Evolutionary conservation across 1,140 invertebrate species (phyloP).

Genomic region (Caligus rogercresseyi): DNA sequence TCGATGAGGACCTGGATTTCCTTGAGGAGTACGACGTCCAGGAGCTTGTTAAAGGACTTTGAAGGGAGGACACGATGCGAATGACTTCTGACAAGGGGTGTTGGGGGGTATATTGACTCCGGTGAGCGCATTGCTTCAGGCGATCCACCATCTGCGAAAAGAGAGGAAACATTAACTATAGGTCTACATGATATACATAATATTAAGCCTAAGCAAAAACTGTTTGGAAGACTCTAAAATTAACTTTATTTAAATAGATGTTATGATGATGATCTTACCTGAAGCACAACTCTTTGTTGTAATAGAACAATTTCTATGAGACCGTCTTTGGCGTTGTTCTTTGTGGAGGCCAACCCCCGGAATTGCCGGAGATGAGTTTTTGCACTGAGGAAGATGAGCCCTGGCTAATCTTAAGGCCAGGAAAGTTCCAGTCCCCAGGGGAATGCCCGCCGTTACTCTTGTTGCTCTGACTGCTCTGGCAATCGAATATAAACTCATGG

Average conservation of each 20-base stretch:
- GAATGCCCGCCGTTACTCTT: background rate
- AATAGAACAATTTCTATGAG: slow-evolving; percentile 15
- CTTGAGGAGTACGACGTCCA: slow-evolving; percentile 30
- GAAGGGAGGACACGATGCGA: slow-evolving; percentile 1
- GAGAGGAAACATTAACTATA: background rate
- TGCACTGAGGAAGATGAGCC: background rate
- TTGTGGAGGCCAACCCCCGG: background rate
- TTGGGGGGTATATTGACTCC: slow-evolving; percentile 16
- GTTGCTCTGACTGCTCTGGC: background rate
- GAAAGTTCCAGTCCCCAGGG: slow-evolving; percentile 4
- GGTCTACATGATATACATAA: too few species aligned
- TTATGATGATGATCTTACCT: background rate
- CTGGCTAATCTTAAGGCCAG: background rate
- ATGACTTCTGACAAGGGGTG: slow-evolving; percentile 12
- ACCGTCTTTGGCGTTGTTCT: slow-evolving; percentile 4
- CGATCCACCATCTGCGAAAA: slow-evolving; percentile 14
- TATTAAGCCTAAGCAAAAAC: too few species aligned
- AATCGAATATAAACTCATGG: slow-evolving; percentile 10
- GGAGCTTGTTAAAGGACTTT: slow-evolving; percentile 30
- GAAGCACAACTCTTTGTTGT: slow-evolving; percentile 17
- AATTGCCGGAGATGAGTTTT: background rate
- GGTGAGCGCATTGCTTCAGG: slow-evolving; percentile 16
- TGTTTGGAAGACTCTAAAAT: background rate
- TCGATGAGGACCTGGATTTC: slow-evolving; percentile 23
- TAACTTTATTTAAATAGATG: background rate